Evolutionary conservation across 2,797 vertebrate genomes (phyloP).

Genomic region (Cynodonichthys magdalenae): DNA sequence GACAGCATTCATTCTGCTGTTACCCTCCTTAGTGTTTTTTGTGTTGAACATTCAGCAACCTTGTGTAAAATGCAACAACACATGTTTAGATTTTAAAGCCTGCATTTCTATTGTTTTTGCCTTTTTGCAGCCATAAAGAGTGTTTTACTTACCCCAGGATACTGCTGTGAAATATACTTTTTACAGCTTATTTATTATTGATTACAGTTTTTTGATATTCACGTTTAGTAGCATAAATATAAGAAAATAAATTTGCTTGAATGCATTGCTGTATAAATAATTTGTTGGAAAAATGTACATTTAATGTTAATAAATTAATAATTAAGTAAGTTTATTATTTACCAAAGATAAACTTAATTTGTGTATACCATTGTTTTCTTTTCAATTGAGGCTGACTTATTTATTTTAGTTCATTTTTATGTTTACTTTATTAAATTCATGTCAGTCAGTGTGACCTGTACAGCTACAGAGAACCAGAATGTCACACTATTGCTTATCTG

Average conservation of each 20-base stretch:
- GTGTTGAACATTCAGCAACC: background rate
- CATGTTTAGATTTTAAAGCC: background rate
- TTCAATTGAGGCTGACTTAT: conserved; percentile 10
- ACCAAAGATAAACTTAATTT: too few relatives aligned
- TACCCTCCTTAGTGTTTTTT: background rate
- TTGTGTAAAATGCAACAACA: background rate
- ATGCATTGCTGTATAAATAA: background rate
- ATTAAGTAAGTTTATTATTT: too few relatives aligned
- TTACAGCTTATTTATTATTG: background rate
- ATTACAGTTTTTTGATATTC: background rate
- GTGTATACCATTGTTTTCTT: background rate
- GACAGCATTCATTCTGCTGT: background rate
- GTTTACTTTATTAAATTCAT: conserved; percentile 21
- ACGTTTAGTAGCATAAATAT: background rate
- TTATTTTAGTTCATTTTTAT: conserved; percentile 23
- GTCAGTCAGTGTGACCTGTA: conserved; percentile 38
- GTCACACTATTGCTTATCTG: conserved; percentile 54
- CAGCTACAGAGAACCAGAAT: conserved; percentile 42
- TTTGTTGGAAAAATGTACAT: too few relatives aligned
- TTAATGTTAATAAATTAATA: too few relatives aligned
- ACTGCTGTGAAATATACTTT: background rate
- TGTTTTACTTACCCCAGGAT: background rate
- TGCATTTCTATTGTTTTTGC: background rate
- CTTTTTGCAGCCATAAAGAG: background rate
- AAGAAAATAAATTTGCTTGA: background rate